Evolutionary conservation across 2,113 vertebrate species (phyloP), one percentile per base, ranked within the genome.

Genomic region (Thalassarche chlororhynchos): DNA sequence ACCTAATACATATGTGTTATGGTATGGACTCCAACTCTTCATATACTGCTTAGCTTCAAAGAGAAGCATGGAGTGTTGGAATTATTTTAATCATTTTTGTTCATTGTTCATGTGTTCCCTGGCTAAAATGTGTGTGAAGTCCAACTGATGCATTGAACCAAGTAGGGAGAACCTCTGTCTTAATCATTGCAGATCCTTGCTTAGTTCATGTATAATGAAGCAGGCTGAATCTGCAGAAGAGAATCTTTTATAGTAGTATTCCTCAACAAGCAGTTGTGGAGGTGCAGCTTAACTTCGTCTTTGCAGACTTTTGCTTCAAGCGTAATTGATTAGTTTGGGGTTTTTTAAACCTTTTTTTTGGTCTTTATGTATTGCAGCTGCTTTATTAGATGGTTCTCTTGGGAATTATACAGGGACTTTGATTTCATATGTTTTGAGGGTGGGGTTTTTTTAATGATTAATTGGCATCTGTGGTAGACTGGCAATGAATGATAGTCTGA

Each of bases 271-370:
- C 47, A 58, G 15, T 65, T 81, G 24, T 38, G 31, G 6, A 92
- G 40, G 12, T 93, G 38, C 40, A 81, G 10, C 3, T 38, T 82
- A 72, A 31, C 25, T 77, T 87, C 34, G 18, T 47, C 26, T 69
- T 83, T 66, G 38, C 40, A 64, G 28, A 85, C 26, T 78, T 82
- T 46, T 90, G 34, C 44, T 89, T 90, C 38, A 62, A 38, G 13
- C 1, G 0, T 91, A 66, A 57, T n/a, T 54, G 20, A 58, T 17
- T 58, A 40, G 5, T 62, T 87, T 62, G 47, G 7, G 2, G 0
- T 1, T 18, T 66, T 62, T 76, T 15, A 7, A 20, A 46, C n/a
- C 54, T 28, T 87, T 36, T 57, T 36, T 52, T 38, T 68, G 49
- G 28, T 65, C 14, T 12, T 68, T 61, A 44, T 61, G 12, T 52